Evolutionary conservation across 2,113 vertebrate species (phyloP).

Genomic region (Ursus arctos): DNA sequence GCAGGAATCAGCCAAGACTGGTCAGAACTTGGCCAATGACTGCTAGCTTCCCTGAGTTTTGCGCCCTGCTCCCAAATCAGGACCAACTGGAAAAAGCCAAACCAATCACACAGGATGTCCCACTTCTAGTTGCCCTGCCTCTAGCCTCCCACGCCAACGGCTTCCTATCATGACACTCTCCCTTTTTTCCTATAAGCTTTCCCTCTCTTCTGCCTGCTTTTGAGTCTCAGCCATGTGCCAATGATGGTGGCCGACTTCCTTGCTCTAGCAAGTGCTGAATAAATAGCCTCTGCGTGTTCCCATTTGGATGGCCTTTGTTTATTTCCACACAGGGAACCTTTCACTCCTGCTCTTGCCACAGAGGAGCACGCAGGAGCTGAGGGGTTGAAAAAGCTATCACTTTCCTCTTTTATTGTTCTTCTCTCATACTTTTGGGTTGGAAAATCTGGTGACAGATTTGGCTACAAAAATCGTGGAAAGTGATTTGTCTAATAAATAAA

Average conservation of each 20-base stretch:
- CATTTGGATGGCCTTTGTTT: neutral
- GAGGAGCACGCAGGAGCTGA: neutral
- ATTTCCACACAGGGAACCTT: neutral
- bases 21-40: neutral
- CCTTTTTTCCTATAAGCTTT: neutral
- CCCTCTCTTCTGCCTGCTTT: neutral
- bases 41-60: neutral
- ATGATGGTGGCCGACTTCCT: neutral
- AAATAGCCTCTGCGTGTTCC: neutral
- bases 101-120: neutral
- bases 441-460: neutral
- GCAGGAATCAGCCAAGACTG: neutral
- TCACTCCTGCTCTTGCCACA: neutral
- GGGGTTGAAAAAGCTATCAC: neutral
- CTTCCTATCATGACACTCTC: neutral
- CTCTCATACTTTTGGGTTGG: neutral
- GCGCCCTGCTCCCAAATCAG: neutral
- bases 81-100: neutral
- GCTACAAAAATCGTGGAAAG: neutral
- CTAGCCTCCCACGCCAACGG: neutral
- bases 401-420: neutral
- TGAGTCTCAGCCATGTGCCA: neutral
- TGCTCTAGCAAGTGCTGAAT: no score
- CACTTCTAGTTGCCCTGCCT: neutral
- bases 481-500: neutral